Conservation (phyloP, 1,140 invertebrate species). For the Macrocentrus cingulum region DNA sequence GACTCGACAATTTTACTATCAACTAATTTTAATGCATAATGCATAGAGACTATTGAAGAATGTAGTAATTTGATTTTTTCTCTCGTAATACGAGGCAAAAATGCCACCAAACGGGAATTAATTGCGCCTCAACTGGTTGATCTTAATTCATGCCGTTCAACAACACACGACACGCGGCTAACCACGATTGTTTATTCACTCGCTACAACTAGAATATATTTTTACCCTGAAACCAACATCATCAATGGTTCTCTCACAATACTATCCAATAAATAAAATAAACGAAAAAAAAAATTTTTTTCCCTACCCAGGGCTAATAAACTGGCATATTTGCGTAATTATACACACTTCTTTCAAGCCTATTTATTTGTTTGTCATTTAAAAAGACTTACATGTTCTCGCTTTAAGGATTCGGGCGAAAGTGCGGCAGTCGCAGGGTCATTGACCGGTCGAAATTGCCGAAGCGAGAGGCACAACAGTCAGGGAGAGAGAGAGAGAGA, state of each 20-base stretch:
- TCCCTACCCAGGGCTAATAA: too few relatives aligned
- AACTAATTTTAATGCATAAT: too few relatives aligned
- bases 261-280: too few relatives aligned
- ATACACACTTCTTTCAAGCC: not conserved
- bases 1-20: too few relatives aligned
- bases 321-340: too few relatives aligned
- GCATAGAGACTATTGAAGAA: not conserved
- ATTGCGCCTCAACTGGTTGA: not conserved
- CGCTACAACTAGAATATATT: not conserved
- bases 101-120: conserved; percentile 1
- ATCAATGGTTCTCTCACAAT: too few relatives aligned
- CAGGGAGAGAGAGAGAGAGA: not conserved
- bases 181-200: not conserved
- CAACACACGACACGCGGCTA: too few relatives aligned
- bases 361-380: not conserved
- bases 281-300: too few relatives aligned
- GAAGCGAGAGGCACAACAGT: conserved; percentile 7
- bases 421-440: conserved; percentile 19
- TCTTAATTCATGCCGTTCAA: not conserved
- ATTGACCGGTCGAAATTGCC: conserved; percentile 24
- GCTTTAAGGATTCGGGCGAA: conserved; percentile 23
- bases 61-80: not conserved
- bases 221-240: too few relatives aligned
- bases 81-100: not conserved
- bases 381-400: conserved; percentile 4